Base-by-base conservation (phyloP, 2,797 vertebrate species). In the Poeciliopsis infans region DNA sequence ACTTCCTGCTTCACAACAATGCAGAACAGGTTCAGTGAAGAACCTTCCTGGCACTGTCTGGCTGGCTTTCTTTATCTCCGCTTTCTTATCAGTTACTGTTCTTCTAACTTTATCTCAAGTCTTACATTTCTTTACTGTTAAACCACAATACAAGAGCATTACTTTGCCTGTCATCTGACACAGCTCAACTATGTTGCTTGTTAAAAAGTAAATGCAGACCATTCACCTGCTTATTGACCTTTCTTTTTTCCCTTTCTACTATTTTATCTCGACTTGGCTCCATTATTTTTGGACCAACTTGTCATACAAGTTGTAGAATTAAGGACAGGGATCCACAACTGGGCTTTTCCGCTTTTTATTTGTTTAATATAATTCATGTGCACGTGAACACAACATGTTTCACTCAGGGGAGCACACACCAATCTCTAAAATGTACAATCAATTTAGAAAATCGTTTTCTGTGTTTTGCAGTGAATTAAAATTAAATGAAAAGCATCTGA, bases 1-100 rank as follows among this genome's bases (percentile, higher is more conserved):
- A 64, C 73, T 81, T 82, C 75, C 82, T 72, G 41, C 75, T 69
- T 59, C 47, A 20, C 33, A 80, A 70, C 83, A 89, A 89, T 91
- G 81, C 83, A 83, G 82, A 90, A 84, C 86, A 79, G 78, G 76
- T 68, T 75, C 4, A 75, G 49, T 41, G 16, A 76, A 78, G 68
- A 79, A 81, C 85, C 74, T 76, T 79, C 66, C 82, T 10, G 61
- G 11, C 31, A 80, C 73, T 76, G 41, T 72, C n/a, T 43, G 75
- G 43, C 15, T 8, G 46, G 79, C 73, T 83, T 43, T 41, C 4
- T 41, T 28, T 8, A 28, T 79, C 68, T 84, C 18, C 5, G 15
- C 68, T 70, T 70, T 43, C 68, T 70, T 70, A 28, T 70, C 41
- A 64, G 0, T 8, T 11, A 66, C 59, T 41, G 41, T 68, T 72